Evolutionary conservation across 2,888 invertebrate genomes (phyloP), one percentile per base, ranked within the genome.

Genomic region (Galerucella pusilla): DNA sequence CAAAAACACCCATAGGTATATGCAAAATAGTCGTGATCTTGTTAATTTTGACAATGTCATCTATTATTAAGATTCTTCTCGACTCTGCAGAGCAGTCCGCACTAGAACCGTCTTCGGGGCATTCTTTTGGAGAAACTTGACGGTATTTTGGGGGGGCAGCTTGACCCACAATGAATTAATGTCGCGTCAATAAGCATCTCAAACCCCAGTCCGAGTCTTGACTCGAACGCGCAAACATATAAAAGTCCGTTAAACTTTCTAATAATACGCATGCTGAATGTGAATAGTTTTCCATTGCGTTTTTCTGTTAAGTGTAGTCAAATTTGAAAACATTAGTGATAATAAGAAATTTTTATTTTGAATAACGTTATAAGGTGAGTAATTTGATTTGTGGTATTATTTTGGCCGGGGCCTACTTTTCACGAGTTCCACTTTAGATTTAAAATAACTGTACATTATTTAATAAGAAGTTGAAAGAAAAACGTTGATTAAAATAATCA

Each of bases 141-240:
- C 61, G 45, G 59, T 63, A 70, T 74, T 42, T 70, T 52, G 77
- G 64, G 65, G 77, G 77, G 78, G 75, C 73, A 78, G 75, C 78
- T 68, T 83, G 82, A 83, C 81, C 81, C 77, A 80, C 69, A 82
- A 81, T 83, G 74, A 80, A 81, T 81, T 79, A 81, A 65, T 81
- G 81, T 81, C 81, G 80, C 80, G 66, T 68, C 64, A 75, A 73
- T 42, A 49, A 20, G 54, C 61, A 61, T 54, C 59, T 57, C 71
- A 69, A 63, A 73, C 75, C 78, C 46, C 64, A 65, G 64, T 65
- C 64, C 11, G 45, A 80, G 80, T 80, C 78, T 79, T 60, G 80
- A 73, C 76, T 80, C 76, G 77, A 70, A 35, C 66, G 73, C 77
- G 75, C 42, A 10, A 14, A 67, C 60, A 35, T 65, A 42, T 9